phyloP scores from a whole-genome alignment of 2,113 vertebrate species.

The Bos taurus region ARS-UCD2.0 NC_037338.1:42216501-42217000 shows the following conservation, averaged over 20 bases:
- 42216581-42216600: background rate
- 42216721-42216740: background rate
- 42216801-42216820: background rate
- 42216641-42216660: background rate
- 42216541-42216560: background rate
- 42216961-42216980: background rate
- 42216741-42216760: background rate
- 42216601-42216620: background rate
- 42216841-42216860: background rate
- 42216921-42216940: background rate
- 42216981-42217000: background rate
- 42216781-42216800: background rate
- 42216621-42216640: background rate
- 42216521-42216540: background rate
- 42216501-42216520: background rate
- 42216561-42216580: background rate
- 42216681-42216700: background rate
- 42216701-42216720: background rate
- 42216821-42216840: background rate
- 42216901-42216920: background rate
- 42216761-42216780: background rate
- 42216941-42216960: background rate
- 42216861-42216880: background rate
- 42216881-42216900: background rate
- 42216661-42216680: background rate